phyloP scores from a whole-genome alignment of 2,113 vertebrate species.

The Sterrhoptilus dennistouni region DNA sequence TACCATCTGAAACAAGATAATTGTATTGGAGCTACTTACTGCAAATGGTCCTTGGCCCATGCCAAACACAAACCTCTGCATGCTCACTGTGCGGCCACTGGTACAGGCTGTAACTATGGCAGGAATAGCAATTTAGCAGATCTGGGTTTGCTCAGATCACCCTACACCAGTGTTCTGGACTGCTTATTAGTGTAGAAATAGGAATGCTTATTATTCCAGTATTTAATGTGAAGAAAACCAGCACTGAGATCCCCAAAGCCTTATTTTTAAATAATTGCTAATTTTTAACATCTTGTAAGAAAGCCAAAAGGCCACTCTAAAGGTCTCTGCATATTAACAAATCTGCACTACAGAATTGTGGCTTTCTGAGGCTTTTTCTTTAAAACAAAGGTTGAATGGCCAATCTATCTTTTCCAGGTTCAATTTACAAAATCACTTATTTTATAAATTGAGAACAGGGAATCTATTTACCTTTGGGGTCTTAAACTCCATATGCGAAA shows the following conservation, averaged over 20 bases:
- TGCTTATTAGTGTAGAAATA: neutral
- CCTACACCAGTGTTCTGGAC: rapidly evolving
- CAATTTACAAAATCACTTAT: neutral
- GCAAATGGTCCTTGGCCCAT: neutral
- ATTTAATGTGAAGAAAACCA: neutral
- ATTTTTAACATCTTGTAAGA: neutral
- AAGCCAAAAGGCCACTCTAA: neutral
- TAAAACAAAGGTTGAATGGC: neutral
- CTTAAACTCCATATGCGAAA: neutral
- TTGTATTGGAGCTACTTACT: neutral
- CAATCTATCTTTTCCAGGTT: neutral
- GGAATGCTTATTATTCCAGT: neutral
- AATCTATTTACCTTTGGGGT: neutral
- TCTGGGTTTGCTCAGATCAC: neutral
- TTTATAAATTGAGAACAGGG: neutral
- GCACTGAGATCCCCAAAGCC: neutral
- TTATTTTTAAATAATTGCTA: neutral
- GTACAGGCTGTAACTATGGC: neutral
- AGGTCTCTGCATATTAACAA: neutral
- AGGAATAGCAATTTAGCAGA: neutral
- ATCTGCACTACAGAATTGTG: neutral
- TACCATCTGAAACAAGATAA: neutral
- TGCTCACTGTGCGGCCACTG: neutral
- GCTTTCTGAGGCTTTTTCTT: neutral
- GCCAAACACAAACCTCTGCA: neutral